Percentiles rank a stretch among this genome's conserved stretches.
These are phyloP conservation scores for Strix uralensis DNA, from an alignment of 2,113 vertebrate species.

Conservation along the genomic window DNA sequence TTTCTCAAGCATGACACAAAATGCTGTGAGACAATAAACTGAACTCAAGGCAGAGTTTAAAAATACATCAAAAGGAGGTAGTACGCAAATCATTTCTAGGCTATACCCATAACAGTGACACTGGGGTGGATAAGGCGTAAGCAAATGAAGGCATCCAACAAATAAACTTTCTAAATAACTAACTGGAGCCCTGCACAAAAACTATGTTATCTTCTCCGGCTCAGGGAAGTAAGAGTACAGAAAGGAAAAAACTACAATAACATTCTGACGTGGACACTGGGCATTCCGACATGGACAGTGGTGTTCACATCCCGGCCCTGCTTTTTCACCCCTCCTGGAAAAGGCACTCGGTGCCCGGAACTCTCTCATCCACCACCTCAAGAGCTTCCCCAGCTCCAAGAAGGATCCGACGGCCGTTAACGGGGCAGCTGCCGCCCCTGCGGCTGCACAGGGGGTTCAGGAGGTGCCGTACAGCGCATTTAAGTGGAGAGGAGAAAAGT, in stretches of 20 bases:
- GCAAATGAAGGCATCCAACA: neutral
- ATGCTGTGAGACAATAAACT: neutral
- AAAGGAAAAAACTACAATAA: neutral
- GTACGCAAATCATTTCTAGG: neutral
- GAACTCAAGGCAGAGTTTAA: slow-evolving; percentile 6
- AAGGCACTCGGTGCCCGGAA: neutral
- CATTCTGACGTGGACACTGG: neutral
- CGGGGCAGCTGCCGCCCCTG: neutral
- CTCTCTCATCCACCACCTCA: neutral
- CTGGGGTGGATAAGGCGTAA: neutral
- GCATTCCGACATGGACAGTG: neutral
- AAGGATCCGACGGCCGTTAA: accelerated
- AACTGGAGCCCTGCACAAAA: neutral
- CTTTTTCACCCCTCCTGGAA: neutral
- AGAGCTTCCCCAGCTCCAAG: neutral
- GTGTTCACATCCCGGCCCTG: neutral
- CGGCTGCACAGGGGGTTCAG: too few species aligned
- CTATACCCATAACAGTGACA: neutral
- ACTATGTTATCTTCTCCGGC: neutral
- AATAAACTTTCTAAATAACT: neutral
- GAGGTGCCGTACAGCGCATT: accelerated
- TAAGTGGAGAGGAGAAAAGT: neutral
- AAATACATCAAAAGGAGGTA: neutral
- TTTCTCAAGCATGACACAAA: neutral
- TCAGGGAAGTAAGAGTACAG: neutral